phyloP scores from a whole-genome alignment of 2,888 invertebrate genomes.

The Hirtodrosophila duncani region DNA sequence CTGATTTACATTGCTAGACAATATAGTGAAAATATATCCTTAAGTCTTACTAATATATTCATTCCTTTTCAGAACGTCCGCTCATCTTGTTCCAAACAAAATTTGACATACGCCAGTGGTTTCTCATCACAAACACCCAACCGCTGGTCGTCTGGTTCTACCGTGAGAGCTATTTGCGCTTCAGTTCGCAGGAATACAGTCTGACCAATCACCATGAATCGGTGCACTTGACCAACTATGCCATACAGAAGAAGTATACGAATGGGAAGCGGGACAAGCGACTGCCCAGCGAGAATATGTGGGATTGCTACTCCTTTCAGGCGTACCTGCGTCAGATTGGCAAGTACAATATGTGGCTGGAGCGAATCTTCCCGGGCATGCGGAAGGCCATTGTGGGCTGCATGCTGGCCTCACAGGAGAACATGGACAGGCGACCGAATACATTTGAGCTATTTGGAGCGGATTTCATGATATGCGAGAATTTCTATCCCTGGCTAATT shows the following conservation, averaged over 20 bases:
- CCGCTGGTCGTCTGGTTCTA: constrained; percentile 96
- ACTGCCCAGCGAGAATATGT: constrained; percentile 95
- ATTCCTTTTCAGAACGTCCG: constrained; percentile 85
- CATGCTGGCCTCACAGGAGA: constrained; percentile 91
- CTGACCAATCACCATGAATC: constrained; percentile 94
- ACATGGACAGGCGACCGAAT: constrained; percentile 87
- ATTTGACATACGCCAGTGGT: constrained; percentile 98
- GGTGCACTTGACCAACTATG: constrained; percentile 94
- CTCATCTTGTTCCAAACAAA: constrained; percentile 93
- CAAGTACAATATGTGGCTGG: constrained; percentile 88
- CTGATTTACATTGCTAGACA: too few relatives aligned
- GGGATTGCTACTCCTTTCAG: constrained; percentile 92
- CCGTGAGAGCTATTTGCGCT: constrained; percentile 93
- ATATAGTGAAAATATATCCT: neutral
- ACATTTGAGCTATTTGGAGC: constrained; percentile 97
- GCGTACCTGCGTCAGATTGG: constrained; percentile 81
- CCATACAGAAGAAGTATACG: constrained; percentile 93
- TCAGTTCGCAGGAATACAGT: constrained; percentile 93
- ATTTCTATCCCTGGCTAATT: constrained; percentile 93
- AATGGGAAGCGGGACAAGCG: constrained; percentile 84
- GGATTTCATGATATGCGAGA: constrained; percentile 95
- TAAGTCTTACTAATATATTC: neutral
- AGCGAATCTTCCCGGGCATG: constrained; percentile 92
- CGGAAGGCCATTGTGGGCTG: constrained; percentile 87
- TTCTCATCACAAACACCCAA: constrained; percentile 91